phyloP scores from a whole-genome alignment of 2,797 vertebrate species.

The Rhynchotus rufescens region DNA sequence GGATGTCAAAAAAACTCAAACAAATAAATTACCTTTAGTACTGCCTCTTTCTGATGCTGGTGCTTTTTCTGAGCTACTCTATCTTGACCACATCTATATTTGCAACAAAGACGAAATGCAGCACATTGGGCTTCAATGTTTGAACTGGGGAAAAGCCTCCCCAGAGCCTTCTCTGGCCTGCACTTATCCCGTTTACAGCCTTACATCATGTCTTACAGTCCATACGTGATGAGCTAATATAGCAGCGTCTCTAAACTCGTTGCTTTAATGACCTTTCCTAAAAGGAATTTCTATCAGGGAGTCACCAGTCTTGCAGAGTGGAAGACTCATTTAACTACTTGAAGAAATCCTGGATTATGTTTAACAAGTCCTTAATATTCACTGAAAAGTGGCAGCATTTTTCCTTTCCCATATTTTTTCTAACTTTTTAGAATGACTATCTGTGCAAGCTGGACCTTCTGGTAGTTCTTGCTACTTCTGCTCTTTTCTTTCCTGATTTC shows the following conservation, averaged over 20 bases:
- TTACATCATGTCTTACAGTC: neutral
- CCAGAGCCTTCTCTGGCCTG: neutral
- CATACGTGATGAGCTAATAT: neutral
- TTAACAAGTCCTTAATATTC: neutral
- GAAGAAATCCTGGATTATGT: neutral
- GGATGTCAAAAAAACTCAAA: neutral
- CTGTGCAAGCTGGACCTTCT: neutral
- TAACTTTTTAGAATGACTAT: neutral
- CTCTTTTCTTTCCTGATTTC: neutral
- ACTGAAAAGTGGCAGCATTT: neutral
- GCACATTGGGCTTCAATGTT: neutral
- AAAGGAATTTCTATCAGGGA: neutral
- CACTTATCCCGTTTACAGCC: too few species aligned
- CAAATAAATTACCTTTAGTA: neutral
- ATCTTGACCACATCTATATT: neutral
- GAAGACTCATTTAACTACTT: neutral
- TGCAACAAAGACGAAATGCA: rapidly evolving
- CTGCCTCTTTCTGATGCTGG: neutral
- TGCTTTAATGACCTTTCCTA: neutral
- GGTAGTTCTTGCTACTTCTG: neutral
- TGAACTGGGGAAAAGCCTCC: neutral
- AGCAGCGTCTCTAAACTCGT: neutral
- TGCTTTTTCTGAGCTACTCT: too few species aligned
- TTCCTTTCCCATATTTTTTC: neutral
- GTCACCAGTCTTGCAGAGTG: neutral